phyloP scores from a whole-genome alignment of 2,113 vertebrate species.

The Malurus cyaneus region DNA sequence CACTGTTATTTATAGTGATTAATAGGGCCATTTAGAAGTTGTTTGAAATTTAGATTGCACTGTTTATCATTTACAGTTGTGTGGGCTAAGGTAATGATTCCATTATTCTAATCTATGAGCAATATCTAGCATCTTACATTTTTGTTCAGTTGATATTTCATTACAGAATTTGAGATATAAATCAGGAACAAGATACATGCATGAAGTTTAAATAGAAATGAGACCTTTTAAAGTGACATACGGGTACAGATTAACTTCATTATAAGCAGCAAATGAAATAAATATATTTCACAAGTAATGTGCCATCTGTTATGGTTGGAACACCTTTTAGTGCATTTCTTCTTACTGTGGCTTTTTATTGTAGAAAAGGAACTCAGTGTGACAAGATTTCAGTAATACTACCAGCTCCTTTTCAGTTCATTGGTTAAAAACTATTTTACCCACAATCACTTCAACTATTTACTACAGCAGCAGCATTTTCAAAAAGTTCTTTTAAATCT shows the following conservation, averaged over 20 bases:
- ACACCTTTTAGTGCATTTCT: slow-evolving; percentile 61
- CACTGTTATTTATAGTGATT: slow-evolving; percentile 75
- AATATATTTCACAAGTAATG: slow-evolving; percentile 69
- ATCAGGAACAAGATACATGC: slow-evolving; percentile 66
- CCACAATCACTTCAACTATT: slow-evolving; percentile 51
- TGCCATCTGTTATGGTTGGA: slow-evolving; percentile 71
- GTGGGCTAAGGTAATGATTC: slow-evolving; percentile 77
- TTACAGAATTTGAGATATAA: slow-evolving; percentile 67
- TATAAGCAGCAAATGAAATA: slow-evolving; percentile 71
- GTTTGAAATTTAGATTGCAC: slow-evolving; percentile 75
- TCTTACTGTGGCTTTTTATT: slow-evolving; percentile 52
- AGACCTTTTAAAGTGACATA: slow-evolving; percentile 72
- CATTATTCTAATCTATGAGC: slow-evolving; percentile 76
- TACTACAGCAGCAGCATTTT: slow-evolving; percentile 43
- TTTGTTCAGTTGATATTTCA: slow-evolving; percentile 68
- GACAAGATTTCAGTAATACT: slow-evolving; percentile 46
- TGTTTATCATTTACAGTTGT: slow-evolving; percentile 81
- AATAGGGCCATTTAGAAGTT: slow-evolving; percentile 77
- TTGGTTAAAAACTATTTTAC: slow-evolving; percentile 64
- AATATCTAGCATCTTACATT: slow-evolving; percentile 63
- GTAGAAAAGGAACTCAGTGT: slow-evolving; percentile 38
- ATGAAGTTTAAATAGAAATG: slow-evolving; percentile 70
- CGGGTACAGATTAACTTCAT: slow-evolving; percentile 69
- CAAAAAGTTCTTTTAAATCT: slow-evolving; percentile 57
- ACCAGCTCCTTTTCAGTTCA: slow-evolving; percentile 57